Conservation (phyloP, 2,888 invertebrate species). For the Epinotia bilunana region DNA sequence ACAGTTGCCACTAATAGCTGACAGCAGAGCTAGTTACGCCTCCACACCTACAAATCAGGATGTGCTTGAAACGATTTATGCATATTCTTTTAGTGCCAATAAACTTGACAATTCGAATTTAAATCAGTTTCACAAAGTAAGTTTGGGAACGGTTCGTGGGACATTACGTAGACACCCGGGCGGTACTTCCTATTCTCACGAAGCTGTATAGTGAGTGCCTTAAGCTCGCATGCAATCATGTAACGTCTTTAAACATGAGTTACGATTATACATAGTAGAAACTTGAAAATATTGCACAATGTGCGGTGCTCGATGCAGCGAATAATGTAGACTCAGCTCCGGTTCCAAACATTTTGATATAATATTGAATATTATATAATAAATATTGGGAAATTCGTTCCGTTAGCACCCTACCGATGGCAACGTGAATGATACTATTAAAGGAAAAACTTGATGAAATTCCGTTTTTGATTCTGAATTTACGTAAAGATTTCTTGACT, state of each 20-base stretch:
- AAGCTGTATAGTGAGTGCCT: conserved; percentile 11
- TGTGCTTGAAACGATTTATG: too few relatives aligned
- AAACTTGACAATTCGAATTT: not conserved
- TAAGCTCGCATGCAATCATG: conserved; percentile 37
- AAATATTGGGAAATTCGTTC: conserved; percentile 18
- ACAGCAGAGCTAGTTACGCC: too few relatives aligned
- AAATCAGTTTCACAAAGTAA: not conserved
- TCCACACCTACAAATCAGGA: too few relatives aligned
- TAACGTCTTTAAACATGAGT: conserved; percentile 39
- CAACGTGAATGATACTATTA: not conserved
- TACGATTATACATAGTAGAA: conserved; percentile 22
- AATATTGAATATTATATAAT: too few relatives aligned
- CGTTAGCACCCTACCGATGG: not conserved
- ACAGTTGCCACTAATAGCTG: too few relatives aligned
- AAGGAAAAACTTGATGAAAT: too few relatives aligned
- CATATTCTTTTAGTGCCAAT: not conserved
- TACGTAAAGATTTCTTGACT: not conserved
- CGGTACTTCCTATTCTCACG: conserved; percentile 11
- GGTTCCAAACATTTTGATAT: not conserved
- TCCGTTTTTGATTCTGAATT: not conserved
- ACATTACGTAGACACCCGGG: conserved; percentile 17
- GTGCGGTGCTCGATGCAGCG: conserved; percentile 22
- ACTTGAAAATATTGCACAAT: conserved; percentile 42
- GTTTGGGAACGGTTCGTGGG: not conserved
- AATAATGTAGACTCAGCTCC: conserved; percentile 18